Percentiles rank a stretch among this genome's conserved stretches.
These are phyloP conservation scores for Zygaena filipendulae DNA, from an alignment of 2,888 invertebrate species.

Conservation along the genomic window DNA sequence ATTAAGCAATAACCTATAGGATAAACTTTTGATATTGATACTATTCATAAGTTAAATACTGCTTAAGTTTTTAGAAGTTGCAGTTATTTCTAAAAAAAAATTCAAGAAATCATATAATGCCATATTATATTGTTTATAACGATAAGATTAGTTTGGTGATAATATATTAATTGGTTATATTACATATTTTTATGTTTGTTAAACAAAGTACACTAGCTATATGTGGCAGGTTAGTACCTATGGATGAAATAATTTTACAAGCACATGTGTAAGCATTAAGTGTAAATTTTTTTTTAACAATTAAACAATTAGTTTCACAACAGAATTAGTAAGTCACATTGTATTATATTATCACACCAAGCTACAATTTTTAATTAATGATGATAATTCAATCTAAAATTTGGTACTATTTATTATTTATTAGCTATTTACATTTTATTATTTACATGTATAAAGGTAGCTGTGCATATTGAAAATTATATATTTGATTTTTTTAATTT, in stretches of 20 bases:
- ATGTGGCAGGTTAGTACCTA: conserved; percentile 24
- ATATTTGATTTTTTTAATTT: conserved; percentile 65
- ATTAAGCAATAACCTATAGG: conserved; percentile 66
- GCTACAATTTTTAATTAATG: conserved; percentile 54
- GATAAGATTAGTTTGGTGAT: conserved; percentile 58
- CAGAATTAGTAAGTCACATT: conserved; percentile 55
- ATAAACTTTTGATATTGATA: conserved; percentile 68
- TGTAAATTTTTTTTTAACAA: conserved; percentile 41
- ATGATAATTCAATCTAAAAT: conserved; percentile 44
- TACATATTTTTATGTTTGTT: conserved; percentile 25
- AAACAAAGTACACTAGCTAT: conserved; percentile 41
- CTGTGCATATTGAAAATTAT: conserved; percentile 67
- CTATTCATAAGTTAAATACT: conserved; percentile 60
- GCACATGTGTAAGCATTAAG: neutral
- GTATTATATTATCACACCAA: conserved; percentile 58
- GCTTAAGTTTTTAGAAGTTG: conserved; percentile 60
- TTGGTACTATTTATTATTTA: conserved; percentile 67
- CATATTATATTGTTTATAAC: conserved; percentile 64
- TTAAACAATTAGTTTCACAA: conserved; percentile 29
- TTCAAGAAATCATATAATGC: conserved; percentile 55
- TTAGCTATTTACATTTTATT: conserved; percentile 68
- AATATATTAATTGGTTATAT: conserved; percentile 42
- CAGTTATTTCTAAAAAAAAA: conserved; percentile 51
- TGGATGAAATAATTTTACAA: neutral
- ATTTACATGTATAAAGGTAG: conserved; percentile 68